These are phyloP conservation scores for Neosilurus hyrtlii DNA, from an alignment of 2,797 vertebrate species.

Conservation along the genomic window DNA sequence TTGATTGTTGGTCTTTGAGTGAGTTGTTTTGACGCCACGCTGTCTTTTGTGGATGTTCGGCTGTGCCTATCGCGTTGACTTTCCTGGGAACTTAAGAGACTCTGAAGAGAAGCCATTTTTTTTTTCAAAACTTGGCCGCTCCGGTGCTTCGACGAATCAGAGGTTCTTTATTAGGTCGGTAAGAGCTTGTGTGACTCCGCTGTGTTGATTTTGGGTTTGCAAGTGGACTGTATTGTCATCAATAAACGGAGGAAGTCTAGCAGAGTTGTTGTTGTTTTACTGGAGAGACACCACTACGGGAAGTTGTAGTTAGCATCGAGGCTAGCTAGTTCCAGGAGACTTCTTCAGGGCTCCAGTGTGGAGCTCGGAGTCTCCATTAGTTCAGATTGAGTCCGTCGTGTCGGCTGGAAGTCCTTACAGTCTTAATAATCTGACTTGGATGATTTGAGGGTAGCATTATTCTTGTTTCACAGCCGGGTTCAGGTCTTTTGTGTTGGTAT, in stretches of 20 bases:
- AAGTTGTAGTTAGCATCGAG: conserved; percentile 2
- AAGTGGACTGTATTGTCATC: not conserved
- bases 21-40: not conserved
- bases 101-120: conserved; percentile 48
- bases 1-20: not conserved
- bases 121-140: conserved; percentile 28
- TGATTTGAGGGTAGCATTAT: not conserved
- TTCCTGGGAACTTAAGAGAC: not conserved
- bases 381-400: not conserved
- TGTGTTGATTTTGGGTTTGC: not conserved
- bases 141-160: not conserved
- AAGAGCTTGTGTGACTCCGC: not conserved
- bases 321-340: not conserved
- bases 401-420: conserved; percentile 11
- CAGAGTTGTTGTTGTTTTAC: not conserved
- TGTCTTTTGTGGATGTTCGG: not conserved
- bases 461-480: not conserved
- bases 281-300: not conserved
- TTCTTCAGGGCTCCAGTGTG: not conserved
- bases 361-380: not conserved
- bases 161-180: not conserved
- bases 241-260: not conserved
- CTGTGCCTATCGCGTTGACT: not conserved
- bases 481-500: not conserved
- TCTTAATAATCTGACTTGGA: not conserved